Evolutionary conservation across 2,113 vertebrate genomes (phyloP).

Genomic region (Anguilla rostrata): DNA sequence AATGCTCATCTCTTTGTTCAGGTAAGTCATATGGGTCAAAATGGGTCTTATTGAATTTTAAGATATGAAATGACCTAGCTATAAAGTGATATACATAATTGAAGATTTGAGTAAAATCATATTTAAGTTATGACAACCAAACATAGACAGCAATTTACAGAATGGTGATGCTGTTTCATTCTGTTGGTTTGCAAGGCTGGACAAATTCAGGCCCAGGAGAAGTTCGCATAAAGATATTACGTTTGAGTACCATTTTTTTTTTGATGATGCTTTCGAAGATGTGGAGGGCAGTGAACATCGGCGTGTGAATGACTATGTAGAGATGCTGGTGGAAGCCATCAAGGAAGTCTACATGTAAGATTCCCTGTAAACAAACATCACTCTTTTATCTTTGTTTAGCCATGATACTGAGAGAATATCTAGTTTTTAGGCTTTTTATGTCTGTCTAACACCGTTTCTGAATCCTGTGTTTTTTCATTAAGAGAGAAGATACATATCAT

Average conservation of each 20-base stretch:
- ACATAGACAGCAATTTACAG: background rate
- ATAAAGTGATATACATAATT: background rate
- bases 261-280: slow-evolving; percentile 56
- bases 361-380: background rate
- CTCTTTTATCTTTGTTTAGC: background rate
- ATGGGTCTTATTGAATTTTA: background rate
- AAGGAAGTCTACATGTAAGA: slow-evolving; percentile 56
- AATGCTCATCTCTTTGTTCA: slow-evolving; percentile 69
- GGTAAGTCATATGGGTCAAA: slow-evolving; percentile 46
- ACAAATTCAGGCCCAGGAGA: slow-evolving; percentile 59
- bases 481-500: no score
- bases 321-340: slow-evolving; percentile 45
- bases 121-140: background rate
- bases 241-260: slow-evolving; percentile 63
- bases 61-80: background rate
- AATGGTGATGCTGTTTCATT: background rate
- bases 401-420: background rate
- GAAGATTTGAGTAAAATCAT: background rate
- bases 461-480: no score
- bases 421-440: background rate
- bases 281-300: slow-evolving; percentile 25
- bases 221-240: slow-evolving; percentile 17
- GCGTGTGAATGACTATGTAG: slow-evolving; percentile 52
- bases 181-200: slow-evolving; percentile 49
- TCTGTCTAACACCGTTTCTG: no score